Percentiles rank a stretch among this genome's conserved stretches.
Evolutionary conservation across 2,797 vertebrate species (phyloP).

Genomic region (Sebastes matsubarae): DNA sequence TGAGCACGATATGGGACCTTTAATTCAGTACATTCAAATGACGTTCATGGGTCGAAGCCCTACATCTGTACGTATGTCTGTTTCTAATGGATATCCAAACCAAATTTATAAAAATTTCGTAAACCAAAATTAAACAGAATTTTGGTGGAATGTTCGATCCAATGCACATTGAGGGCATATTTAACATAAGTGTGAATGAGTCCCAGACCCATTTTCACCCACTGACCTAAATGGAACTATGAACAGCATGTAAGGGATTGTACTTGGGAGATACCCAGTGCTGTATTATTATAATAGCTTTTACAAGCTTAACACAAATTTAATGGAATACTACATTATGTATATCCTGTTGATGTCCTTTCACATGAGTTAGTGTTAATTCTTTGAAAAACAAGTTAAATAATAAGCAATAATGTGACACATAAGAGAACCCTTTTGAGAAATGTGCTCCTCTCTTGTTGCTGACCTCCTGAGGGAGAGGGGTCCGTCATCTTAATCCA

Average conservation of each 20-base stretch:
- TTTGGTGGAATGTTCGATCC: background rate
- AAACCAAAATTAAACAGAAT: background rate
- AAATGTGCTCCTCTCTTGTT: background rate
- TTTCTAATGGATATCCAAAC: background rate
- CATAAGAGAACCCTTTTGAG: background rate
- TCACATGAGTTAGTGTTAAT: background rate
- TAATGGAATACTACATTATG: constrained; percentile 5
- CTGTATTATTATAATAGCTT: constrained; percentile 32
- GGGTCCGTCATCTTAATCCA: background rate
- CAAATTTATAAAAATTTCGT: background rate
- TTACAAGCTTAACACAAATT: constrained; percentile 6
- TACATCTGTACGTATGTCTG: background rate
- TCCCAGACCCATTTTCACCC: background rate
- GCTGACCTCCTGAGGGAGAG: background rate
- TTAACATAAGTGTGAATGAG: constrained; percentile 5
- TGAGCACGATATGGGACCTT: too few species aligned
- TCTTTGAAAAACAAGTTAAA: background rate
- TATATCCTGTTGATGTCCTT: background rate
- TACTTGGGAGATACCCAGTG: background rate
- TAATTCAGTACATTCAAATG: background rate
- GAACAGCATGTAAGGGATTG: constrained; percentile 17
- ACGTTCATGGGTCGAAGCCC: background rate
- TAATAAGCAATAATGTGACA: background rate
- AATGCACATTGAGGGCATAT: background rate
- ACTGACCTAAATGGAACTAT: background rate